These are phyloP conservation scores for Oreohelix idahoensis DNA, from an alignment of 1,140 invertebrate genomes.

Conservation along the genomic window DNA sequence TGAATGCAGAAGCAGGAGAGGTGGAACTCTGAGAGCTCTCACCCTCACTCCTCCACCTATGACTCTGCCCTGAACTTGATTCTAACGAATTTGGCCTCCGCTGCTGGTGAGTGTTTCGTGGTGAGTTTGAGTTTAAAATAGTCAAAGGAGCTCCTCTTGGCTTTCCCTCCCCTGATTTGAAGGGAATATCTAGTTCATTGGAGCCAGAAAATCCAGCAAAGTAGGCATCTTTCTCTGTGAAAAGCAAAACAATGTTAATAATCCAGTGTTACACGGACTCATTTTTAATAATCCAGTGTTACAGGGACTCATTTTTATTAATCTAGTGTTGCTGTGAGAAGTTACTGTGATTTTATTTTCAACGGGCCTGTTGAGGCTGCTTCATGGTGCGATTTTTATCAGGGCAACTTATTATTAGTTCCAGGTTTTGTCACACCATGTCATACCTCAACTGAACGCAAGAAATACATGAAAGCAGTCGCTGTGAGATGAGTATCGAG, in stretches of 20 bases:
- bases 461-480: too few species aligned
- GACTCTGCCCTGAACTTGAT: neutral
- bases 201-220: conserved; percentile 62
- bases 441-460: too few species aligned
- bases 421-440: too few species aligned
- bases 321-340: too few species aligned
- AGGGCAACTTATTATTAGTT: too few species aligned
- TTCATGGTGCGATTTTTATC: too few species aligned
- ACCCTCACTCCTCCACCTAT: neutral
- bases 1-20: conserved; percentile 13
- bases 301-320: too few species aligned
- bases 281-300: too few species aligned
- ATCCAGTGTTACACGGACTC: too few species aligned
- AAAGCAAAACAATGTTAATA: conserved; percentile 10
- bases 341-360: too few species aligned
- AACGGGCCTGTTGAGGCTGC: too few species aligned
- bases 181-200: conserved; percentile 66
- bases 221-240: conserved; percentile 65
- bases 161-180: conserved; percentile 51
- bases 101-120: conserved; percentile 17
- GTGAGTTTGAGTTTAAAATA: conserved; percentile 19
- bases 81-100: conserved; percentile 25
- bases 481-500: too few species aligned
- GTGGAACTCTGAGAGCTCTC: neutral
- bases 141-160: neutral